Evolutionary conservation across 2,797 vertebrate species (phyloP).

Genomic region (Scarus forsteni): DNA sequence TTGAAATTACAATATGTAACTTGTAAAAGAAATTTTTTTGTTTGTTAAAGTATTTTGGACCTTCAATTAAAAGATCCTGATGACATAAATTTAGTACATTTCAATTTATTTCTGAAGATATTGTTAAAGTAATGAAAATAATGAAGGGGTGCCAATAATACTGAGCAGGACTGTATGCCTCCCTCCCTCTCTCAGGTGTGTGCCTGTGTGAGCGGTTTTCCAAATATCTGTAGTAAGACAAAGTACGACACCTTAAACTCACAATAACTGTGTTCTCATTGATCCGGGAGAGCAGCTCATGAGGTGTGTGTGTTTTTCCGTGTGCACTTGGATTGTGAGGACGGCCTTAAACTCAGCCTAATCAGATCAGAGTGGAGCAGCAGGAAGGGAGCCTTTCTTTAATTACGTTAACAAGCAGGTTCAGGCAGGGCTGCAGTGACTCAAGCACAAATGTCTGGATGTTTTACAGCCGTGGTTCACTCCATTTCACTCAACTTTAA

Average conservation of each 20-base stretch:
- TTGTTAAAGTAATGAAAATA: no score
- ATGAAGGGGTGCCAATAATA: no score
- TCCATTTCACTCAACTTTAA: conserved; percentile 4
- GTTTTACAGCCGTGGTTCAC: not conserved
- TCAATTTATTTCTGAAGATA: no score
- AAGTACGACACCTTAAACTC: not conserved
- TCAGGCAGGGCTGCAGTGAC: conserved; percentile 31
- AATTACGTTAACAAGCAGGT: conserved; percentile 71
- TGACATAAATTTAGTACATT: no score
- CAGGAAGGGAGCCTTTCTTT: conserved; percentile 62
- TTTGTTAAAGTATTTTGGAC: no score
- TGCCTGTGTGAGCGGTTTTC: conserved; percentile 1
- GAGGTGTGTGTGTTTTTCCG: conserved; percentile 26
- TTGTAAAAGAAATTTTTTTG: no score
- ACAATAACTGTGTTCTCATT: conserved; percentile 10
- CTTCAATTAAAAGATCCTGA: no score
- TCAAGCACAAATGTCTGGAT: not conserved
- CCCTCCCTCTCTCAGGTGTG: not conserved
- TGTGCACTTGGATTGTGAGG: conserved; percentile 31
- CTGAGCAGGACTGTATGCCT: no score
- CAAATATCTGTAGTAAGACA: conserved; percentile 1
- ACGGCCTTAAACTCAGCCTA: conserved; percentile 65
- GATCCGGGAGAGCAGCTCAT: conserved; percentile 6
- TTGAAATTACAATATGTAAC: no score
- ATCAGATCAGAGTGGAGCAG: conserved; percentile 74